phyloP scores from a whole-genome alignment of 2,888 invertebrate species.

The Exephanes ischioxanthus region DNA sequence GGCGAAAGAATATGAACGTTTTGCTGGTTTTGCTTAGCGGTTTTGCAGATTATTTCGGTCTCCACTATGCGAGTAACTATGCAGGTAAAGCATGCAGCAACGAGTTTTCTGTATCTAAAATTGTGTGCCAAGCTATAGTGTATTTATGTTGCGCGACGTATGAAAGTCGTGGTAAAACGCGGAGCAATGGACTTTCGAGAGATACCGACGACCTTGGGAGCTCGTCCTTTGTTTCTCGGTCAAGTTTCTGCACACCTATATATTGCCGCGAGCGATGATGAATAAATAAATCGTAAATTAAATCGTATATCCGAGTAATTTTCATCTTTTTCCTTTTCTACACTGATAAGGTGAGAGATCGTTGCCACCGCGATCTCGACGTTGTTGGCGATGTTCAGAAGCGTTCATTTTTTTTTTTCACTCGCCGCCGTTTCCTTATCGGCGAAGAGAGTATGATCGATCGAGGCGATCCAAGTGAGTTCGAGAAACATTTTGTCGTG shows the following conservation, averaged over 20 bases:
- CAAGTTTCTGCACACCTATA: conserved; percentile 33
- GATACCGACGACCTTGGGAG: conserved; percentile 34
- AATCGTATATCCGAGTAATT: conserved; percentile 27
- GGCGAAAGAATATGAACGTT: neutral
- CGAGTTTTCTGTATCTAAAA: neutral
- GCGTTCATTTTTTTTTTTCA: conserved; percentile 39
- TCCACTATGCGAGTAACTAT: neutral
- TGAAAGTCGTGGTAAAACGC: conserved; percentile 20
- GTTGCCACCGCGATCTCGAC: conserved; percentile 20
- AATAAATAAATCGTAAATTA: conserved; percentile 56
- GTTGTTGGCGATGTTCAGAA: neutral
- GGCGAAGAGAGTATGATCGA: conserved; percentile 10
- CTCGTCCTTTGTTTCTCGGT: conserved; percentile 54
- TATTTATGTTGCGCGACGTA: neutral
- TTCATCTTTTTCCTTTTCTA: conserved; percentile 21
- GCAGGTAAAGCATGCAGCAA: neutral
- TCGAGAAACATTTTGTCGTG: neutral
- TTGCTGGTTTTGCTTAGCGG: neutral
- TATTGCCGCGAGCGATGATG: conserved; percentile 15
- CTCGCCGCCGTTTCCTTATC: conserved; percentile 24
- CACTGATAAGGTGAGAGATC: conserved; percentile 45
- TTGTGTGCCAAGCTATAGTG: conserved; percentile 13
- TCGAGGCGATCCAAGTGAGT: neutral
- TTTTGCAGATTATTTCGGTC: neutral
- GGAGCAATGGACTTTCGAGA: conserved; percentile 14